These are phyloP conservation scores for Arctocebus calabarensis DNA, from an alignment of 2,797 vertebrate species.

Conservation along the genomic window DNA sequence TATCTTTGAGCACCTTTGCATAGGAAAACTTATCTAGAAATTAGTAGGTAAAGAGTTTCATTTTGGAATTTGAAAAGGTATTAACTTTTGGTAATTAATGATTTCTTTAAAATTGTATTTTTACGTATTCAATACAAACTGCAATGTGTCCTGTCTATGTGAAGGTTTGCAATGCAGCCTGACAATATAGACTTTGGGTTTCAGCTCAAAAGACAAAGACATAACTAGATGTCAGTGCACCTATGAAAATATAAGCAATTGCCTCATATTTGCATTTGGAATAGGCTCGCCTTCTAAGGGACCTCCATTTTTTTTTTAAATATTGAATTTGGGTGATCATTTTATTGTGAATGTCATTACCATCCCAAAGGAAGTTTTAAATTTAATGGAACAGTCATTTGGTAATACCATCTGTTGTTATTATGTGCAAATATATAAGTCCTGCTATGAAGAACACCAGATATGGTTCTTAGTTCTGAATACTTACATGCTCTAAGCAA, in stretches of 20 bases:
- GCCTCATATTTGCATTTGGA: slow-evolving; percentile 16
- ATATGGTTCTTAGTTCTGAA: slow-evolving; percentile 11
- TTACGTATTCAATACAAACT: slow-evolving; percentile 35
- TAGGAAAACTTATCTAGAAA: slow-evolving; percentile 52
- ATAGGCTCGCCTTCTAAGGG: slow-evolving; percentile 51
- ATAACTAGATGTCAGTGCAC: not conserved
- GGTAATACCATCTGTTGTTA: slow-evolving; percentile 72
- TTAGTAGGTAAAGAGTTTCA: slow-evolving; percentile 21
- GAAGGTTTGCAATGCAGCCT: not conserved
- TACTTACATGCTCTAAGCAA: not conserved
- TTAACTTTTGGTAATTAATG: slow-evolving; percentile 54
- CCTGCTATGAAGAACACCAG: slow-evolving; percentile 53
- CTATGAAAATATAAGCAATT: slow-evolving; percentile 57
- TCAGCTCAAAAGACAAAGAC: slow-evolving; percentile 22
- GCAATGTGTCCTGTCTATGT: not conserved
- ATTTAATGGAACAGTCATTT: slow-evolving; percentile 72
- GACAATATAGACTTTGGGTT: slow-evolving; percentile 16
- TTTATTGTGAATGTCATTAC: slow-evolving; percentile 67
- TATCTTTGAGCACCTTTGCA: not conserved
- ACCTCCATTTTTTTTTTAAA: slow-evolving; percentile 60
- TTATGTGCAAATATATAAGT: slow-evolving; percentile 57
- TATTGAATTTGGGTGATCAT: slow-evolving; percentile 64
- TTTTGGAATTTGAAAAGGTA: slow-evolving; percentile 5
- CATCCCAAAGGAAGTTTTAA: slow-evolving; percentile 72
- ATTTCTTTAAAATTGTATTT: slow-evolving; percentile 43